Percentiles rank a stretch among this genome's conserved stretches.
These are phyloP conservation scores for Calyptomena viridis DNA, from an alignment of 2,113 vertebrate species.

Conservation along the genomic window DNA sequence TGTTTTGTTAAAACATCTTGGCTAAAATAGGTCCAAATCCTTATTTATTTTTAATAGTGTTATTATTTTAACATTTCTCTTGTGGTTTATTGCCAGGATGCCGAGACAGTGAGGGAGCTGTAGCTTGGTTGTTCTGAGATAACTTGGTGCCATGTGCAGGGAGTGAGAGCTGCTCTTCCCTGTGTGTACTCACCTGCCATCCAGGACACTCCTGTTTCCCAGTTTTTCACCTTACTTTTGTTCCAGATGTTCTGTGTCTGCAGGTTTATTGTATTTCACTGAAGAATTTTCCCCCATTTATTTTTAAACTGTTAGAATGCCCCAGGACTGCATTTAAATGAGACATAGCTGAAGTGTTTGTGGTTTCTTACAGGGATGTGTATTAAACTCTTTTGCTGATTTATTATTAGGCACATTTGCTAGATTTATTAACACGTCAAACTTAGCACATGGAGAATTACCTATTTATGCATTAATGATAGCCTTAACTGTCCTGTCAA, in stretches of 20 bases:
- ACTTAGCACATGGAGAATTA: neutral
- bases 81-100: slow-evolving; percentile 25
- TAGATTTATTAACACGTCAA: neutral
- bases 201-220: neutral
- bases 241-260: neutral
- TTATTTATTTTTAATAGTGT: slow-evolving; percentile 7
- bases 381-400: neutral
- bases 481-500: neutral
- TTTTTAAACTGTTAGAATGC: neutral
- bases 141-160: neutral
- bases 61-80: slow-evolving; percentile 49
- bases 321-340: neutral
- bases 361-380: neutral
- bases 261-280: neutral
- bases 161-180: neutral
- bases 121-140: rapidly evolving
- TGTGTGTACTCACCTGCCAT: neutral
- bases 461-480: neutral
- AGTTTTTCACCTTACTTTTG: neutral
- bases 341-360: neutral
- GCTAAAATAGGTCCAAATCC: slow-evolving; percentile 1
- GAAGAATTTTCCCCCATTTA: neutral
- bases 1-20: neutral
- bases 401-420: neutral
- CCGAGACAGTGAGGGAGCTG: slow-evolving; percentile 21